Conservation (phyloP, 2,888 invertebrate genomes). For the Eulithis testata region DNA sequence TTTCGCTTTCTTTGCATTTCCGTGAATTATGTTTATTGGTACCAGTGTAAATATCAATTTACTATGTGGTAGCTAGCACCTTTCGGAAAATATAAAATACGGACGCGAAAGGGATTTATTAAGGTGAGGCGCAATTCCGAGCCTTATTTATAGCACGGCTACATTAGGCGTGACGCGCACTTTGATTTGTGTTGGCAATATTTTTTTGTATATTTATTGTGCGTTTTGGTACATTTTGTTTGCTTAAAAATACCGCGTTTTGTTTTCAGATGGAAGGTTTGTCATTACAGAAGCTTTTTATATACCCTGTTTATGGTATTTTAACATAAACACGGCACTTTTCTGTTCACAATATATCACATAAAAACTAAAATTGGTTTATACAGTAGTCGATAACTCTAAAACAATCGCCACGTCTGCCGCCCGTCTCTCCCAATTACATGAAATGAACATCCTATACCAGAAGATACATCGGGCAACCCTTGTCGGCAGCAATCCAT, state of each 20-base stretch:
- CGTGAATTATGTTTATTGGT: constrained; percentile 45
- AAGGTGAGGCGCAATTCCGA: constrained; percentile 40
- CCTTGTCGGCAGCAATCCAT: constrained; percentile 30
- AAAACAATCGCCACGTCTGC: constrained; percentile 10
- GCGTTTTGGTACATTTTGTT: constrained; percentile 13
- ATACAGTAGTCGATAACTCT: neutral
- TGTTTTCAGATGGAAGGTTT: neutral
- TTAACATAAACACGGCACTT: no score
- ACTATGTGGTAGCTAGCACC: constrained; percentile 53
- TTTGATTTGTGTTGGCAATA: constrained; percentile 40
- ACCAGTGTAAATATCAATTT: constrained; percentile 63
- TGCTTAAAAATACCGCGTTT: constrained; percentile 5
- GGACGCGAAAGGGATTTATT: constrained; percentile 45
- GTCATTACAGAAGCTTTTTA: no score
- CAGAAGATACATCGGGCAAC: constrained; percentile 24
- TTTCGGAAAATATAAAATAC: constrained; percentile 61
- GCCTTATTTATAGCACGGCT: constrained; percentile 41
- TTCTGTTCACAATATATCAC: no score
- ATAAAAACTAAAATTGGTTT: neutral
- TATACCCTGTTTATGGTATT: no score
- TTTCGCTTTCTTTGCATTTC: constrained; percentile 26
- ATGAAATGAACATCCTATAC: constrained; percentile 12
- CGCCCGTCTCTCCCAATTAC: constrained; percentile 14
- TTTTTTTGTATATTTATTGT: constrained; percentile 32
- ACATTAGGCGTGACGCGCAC: constrained; percentile 32